Base-by-base conservation (phyloP, 2,888 invertebrate genomes). In the Antheraea yamamai region DNA sequence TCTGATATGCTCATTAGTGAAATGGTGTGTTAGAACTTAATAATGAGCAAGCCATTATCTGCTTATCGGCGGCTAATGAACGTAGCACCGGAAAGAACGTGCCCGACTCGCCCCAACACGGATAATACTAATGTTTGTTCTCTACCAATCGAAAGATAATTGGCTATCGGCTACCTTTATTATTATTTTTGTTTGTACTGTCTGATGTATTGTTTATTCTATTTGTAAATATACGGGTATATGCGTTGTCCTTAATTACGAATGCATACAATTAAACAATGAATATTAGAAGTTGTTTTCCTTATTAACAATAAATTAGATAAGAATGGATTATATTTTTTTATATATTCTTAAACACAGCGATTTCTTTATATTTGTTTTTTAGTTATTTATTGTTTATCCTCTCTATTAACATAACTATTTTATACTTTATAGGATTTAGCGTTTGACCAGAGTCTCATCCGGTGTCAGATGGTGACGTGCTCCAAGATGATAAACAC, bases 41-140 rank as follows among this genome's bases (percentile, higher is more conserved):
- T 55, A 52, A 35, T 68, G 39, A 47, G n/a, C 18, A 8, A 35
- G 30, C 20, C 55, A 35, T 74, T 74, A 70, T 71, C 58, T n/a
- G 71, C 55, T 71, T 58, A 58, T 52, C 55, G 30, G 26, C 30
- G 39, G 39, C 39, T 70, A 70, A 70, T 70, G 70, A 73, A 73
- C 30, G 52, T n/a, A 55, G 7, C 73, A 75, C 75, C 72, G 77
- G 76, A 73, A 75, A 72, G 77, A 68, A 79, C 81, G 80, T 80
- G 80, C 75, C 76, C 61, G 75, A 51, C 70, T 74, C 76, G 66
- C 77, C 47, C 20, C 74, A 30, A 72, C 68, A 74, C 76, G 75
- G 78, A 78, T 79, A 74, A 77, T 79, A 73, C 39, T 70, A 70
- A 20, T 39, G 39, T 70, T 70, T 70, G 39, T 39, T 70, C 70